Percentiles rank a stretch among this genome's conserved stretches.
Conservation (phyloP, 2,888 invertebrate genomes). For the Gryllus longicercus region DNA sequence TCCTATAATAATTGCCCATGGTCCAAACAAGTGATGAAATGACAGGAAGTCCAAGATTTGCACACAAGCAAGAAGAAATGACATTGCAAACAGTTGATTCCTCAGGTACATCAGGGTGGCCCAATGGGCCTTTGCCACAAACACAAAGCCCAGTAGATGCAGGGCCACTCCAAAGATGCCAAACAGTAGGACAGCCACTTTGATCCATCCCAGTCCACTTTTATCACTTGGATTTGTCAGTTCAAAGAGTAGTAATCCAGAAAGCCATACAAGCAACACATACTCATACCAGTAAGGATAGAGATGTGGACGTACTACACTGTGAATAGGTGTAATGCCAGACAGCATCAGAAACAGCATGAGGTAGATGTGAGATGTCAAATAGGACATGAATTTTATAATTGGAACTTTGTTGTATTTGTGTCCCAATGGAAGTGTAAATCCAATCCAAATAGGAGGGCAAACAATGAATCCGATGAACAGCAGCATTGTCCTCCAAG, state of each 20-base stretch:
- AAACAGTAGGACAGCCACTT: conserved; percentile 78
- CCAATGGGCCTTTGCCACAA: conserved; percentile 65
- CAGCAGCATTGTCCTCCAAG: conserved; percentile 89
- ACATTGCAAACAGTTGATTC: conserved; percentile 94
- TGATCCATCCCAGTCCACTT: conserved; percentile 93
- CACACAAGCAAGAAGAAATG: conserved; percentile 93
- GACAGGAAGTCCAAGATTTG: conserved; percentile 97
- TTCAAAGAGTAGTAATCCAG: conserved; percentile 91
- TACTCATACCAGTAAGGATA: conserved; percentile 95
- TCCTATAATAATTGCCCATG: conserved; percentile 99
- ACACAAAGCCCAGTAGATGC: conserved; percentile 77
- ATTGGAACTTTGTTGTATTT: conserved; percentile 97
- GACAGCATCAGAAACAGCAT: conserved; percentile 89
- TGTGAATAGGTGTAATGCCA: conserved; percentile 82
- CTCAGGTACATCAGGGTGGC: conserved; percentile 88
- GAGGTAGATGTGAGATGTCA: conserved; percentile 97
- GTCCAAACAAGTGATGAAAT: conserved; percentile 98
- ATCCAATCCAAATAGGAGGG: conserved; percentile 94
- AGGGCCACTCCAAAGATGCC: conserved; percentile 87
- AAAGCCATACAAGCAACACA: conserved; percentile 90
- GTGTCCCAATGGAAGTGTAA: conserved; percentile 91
- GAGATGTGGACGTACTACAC: conserved; percentile 68
- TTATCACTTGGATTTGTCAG: conserved; percentile 97
- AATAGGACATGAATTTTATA: conserved; percentile 99
- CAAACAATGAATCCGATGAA: conserved; percentile 89